Conservation (phyloP, 2,797 vertebrate species). For the Hyperoplus immaculatus region DNA sequence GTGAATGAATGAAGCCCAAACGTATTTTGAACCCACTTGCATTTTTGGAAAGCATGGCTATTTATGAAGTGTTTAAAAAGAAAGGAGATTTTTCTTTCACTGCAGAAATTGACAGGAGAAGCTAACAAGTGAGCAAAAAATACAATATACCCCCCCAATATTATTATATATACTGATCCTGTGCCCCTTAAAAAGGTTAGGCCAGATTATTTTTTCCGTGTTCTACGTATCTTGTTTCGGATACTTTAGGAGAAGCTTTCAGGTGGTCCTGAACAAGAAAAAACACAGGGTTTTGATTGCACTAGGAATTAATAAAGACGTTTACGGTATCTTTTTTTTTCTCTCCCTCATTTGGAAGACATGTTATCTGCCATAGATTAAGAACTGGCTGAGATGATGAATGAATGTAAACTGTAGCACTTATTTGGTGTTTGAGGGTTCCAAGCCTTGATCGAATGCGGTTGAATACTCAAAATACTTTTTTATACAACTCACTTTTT, state of each 20-base stretch:
- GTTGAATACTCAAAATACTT: conserved; percentile 49
- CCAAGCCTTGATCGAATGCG: conserved; percentile 48
- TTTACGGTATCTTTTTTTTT: conserved; percentile 66
- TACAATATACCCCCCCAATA: conserved; percentile 24
- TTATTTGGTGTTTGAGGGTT: conserved; percentile 56
- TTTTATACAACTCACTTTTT: conserved; percentile 26
- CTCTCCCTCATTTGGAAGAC: conserved; percentile 42
- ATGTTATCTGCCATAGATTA: conserved; percentile 63
- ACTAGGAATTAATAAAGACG: conserved; percentile 74
- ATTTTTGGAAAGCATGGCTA: conserved; percentile 16
- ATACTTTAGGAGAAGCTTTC: conserved; percentile 67
- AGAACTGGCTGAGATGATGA: conserved; percentile 63
- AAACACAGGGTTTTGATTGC: conserved; percentile 79
- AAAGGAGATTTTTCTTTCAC: conserved; percentile 1
- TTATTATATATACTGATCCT: conserved; percentile 28
- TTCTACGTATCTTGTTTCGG: conserved; percentile 35
- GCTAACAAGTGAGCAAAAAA: conserved; percentile 17
- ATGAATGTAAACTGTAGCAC: conserved; percentile 82
- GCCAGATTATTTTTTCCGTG: conserved; percentile 50
- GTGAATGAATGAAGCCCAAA: conserved; percentile 17
- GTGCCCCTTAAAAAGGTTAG: conserved; percentile 60
- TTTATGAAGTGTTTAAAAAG: conserved; percentile 17
- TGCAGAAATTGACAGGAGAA: conserved; percentile 21
- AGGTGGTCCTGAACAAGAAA: conserved; percentile 68
- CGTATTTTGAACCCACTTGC: conserved; percentile 20